phyloP scores from a whole-genome alignment of 1,140 invertebrate genomes.

The Stegodyphus mimosarum region DNA sequence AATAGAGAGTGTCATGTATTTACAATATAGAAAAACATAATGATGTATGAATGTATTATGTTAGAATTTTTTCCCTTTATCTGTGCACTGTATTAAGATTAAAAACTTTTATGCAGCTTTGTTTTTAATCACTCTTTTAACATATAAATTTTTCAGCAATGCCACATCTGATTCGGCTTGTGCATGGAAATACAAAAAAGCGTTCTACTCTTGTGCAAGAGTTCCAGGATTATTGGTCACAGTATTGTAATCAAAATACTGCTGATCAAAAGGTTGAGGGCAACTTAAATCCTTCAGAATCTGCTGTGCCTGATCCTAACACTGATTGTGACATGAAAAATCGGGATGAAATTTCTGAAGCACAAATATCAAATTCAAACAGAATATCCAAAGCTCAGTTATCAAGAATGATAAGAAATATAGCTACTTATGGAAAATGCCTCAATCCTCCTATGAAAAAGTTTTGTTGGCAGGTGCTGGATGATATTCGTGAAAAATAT shows the following conservation, averaged over 20 bases:
- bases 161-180: slow-evolving; percentile 75
- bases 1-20: no score
- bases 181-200: slow-evolving; percentile 77
- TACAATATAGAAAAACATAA: background rate
- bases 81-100: slow-evolving; percentile 55
- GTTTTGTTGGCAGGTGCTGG: slow-evolving; percentile 76
- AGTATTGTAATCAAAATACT: slow-evolving; percentile 51
- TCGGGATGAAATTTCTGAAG: slow-evolving; percentile 62
- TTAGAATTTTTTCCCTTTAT: slow-evolving; percentile 20
- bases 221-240: slow-evolving; percentile 74
- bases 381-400: slow-evolving; percentile 62
- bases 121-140: background rate
- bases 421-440: slow-evolving; percentile 29
- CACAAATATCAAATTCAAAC: slow-evolving; percentile 66
- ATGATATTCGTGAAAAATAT: slow-evolving; percentile 73
- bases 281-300: no score
- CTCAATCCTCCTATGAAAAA: slow-evolving; percentile 14
- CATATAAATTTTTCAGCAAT: slow-evolving; percentile 67
- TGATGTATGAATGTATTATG: background rate
- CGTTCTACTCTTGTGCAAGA: slow-evolving; percentile 75
- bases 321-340: no score
- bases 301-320: no score
- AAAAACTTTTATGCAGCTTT: background rate
- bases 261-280: no score
- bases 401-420: slow-evolving; percentile 23